Evolutionary conservation across 2,797 vertebrate species (phyloP).

Genomic region (Vultur gryphus): DNA sequence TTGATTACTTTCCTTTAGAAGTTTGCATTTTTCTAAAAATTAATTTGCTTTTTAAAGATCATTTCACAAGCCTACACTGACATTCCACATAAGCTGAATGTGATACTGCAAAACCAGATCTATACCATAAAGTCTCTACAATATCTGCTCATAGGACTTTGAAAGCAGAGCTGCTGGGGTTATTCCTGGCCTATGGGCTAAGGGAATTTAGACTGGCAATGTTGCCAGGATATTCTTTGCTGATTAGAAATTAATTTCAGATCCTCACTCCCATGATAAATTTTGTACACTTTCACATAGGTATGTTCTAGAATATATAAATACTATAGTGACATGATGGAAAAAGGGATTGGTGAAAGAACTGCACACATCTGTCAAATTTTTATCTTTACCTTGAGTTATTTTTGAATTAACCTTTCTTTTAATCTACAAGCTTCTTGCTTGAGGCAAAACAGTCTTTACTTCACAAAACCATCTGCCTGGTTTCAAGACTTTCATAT

Average conservation of each 20-base stretch:
- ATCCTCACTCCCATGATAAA: not conserved
- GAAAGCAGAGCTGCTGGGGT: not conserved
- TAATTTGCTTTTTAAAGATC: constrained; percentile 53
- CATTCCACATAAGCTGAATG: not conserved
- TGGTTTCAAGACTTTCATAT: constrained; percentile 52
- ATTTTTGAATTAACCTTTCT: constrained; percentile 67
- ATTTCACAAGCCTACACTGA: constrained; percentile 44
- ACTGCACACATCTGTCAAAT: constrained; percentile 23
- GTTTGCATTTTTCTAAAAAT: constrained; percentile 41
- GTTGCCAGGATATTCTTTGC: constrained; percentile 18
- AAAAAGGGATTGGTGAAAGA: not conserved
- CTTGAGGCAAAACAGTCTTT: constrained; percentile 61
- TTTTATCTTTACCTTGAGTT: constrained; percentile 67
- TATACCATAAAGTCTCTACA: not conserved
- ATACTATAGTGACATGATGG: not conserved
- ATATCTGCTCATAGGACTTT: not conserved
- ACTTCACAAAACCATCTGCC: constrained; percentile 63
- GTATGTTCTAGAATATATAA: constrained; percentile 33
- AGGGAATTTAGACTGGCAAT: not conserved
- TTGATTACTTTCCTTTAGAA: not conserved
- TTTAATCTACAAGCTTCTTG: constrained; percentile 59
- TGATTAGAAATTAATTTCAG: constrained; percentile 43
- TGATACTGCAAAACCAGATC: constrained; percentile 13
- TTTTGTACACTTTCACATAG: constrained; percentile 6
- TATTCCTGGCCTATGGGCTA: constrained; percentile 10